Evolutionary conservation across 2,113 vertebrate species (phyloP), one percentile per base, ranked within the genome.

Genomic region (Lethenteron reissneri): DNA sequence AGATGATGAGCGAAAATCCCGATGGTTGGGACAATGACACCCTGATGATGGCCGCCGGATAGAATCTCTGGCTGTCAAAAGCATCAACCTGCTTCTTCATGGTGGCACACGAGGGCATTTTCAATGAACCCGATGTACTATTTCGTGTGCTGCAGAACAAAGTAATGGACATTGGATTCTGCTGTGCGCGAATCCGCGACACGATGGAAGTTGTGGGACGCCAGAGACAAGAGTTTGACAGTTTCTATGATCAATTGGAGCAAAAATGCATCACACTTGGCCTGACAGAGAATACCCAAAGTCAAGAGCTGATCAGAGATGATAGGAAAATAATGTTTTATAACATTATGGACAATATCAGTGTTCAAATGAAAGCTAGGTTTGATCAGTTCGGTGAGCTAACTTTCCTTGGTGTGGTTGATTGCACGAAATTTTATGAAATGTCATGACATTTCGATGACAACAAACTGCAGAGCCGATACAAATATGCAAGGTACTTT

Each of bases 401-500:
- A 69, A 15, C 71, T 74, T 74, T 74, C 73, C 71, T 74, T 69
- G 71, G 71, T 72, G 71, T 74, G 73, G 71, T 74, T 15, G 56
- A 74, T 21, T 74, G 71, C n/a, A 58, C 71, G 9, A 72, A 64
- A 74, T 74, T 72, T 41, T 8, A 41, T 69, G 70, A 74, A 69
- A 74, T 74, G 73, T 74, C 73, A 74, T 59, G 72, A 57, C 71
- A 74, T 72, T 74, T 74, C 17, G 62, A 72, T 72, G 73, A 74
- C 73, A 41, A 71, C 71, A 74, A 72, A 73, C 70, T 73, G 57
- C 69, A 73, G 57, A 58, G 69, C 72, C 57, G 58, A 14, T 73
- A 68, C 70, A 70, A 73, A 71, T 73, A 71, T 70, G 69, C 70
- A 3, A 74, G 56, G 59, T 19, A 12, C 71, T 74, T 74, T 74